Evolutionary conservation across 2,113 vertebrate genomes (phyloP).

Genomic region (Steatornis caripensis): DNA sequence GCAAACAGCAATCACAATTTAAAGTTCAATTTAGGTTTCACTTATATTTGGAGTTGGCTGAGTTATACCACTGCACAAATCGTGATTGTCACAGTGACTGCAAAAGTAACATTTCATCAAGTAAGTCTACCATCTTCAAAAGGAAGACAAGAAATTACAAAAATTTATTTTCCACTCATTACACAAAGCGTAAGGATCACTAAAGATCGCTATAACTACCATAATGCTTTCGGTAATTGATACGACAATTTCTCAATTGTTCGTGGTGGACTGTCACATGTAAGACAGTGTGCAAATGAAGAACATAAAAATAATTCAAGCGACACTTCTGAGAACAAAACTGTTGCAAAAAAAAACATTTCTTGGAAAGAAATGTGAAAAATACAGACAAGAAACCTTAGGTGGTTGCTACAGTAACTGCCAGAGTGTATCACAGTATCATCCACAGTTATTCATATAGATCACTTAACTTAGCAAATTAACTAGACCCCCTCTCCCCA

Average conservation of each 20-base stretch:
- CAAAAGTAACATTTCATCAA: background rate
- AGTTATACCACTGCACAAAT: background rate
- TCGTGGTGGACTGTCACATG: background rate
- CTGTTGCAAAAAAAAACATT: background rate
- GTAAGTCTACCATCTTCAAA: background rate
- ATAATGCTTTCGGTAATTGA: background rate
- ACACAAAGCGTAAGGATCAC: background rate
- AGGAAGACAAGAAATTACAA: background rate
- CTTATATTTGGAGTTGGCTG: background rate
- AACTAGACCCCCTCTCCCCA: background rate
- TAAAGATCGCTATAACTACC: background rate
- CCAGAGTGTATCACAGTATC: background rate
- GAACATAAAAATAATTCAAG: constrained; percentile 15
- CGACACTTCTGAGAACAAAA: background rate
- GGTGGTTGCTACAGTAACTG: constrained; percentile 46
- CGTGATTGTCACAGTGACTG: background rate
- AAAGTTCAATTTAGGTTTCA: background rate
- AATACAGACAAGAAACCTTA: background rate
- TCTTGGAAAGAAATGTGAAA: constrained; percentile 14
- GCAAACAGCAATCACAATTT: background rate
- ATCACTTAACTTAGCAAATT: constrained; percentile 17
- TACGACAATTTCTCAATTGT: background rate
- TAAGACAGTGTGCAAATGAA: background rate
- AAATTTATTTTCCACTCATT: constrained; percentile 21
- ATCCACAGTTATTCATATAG: background rate